These are phyloP conservation scores for Linurgus olivaceus DNA, from an alignment of 2,797 vertebrate species.

Conservation along the genomic window DNA sequence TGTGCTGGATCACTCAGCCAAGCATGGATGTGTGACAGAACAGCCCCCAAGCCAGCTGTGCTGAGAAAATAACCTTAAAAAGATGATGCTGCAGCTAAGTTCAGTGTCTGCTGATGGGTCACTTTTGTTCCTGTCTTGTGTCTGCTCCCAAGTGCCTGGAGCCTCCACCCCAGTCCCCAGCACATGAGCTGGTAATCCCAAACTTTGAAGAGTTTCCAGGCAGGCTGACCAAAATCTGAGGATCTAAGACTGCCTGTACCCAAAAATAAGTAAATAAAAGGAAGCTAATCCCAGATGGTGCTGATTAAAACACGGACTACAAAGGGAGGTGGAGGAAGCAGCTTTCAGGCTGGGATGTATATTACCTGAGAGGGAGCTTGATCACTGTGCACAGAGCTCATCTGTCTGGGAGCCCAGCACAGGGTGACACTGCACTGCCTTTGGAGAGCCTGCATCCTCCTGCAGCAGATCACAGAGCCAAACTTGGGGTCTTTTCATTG, in stretches of 20 bases:
- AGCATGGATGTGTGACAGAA: not conserved
- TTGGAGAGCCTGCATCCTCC: not conserved
- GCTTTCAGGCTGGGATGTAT: not conserved
- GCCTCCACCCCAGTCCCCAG: not conserved
- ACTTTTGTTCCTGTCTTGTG: not conserved
- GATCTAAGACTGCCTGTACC: not conserved
- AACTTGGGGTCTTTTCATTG: not conserved
- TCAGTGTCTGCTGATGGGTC: not conserved
- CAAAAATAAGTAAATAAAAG: not conserved
- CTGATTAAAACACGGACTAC: not conserved
- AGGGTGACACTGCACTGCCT: not conserved
- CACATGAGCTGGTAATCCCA: not conserved
- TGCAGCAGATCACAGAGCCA: not conserved
- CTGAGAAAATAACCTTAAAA: not conserved
- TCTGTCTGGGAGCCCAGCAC: not conserved
- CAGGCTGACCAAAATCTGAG: not conserved
- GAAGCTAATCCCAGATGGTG: not conserved
- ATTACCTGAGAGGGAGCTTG: slow-evolving; percentile 13
- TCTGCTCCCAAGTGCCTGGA: not conserved
- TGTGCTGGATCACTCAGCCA: not conserved
- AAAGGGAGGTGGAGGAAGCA: not conserved
- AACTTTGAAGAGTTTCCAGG: not conserved
- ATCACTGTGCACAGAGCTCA: not conserved
- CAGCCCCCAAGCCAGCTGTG: not conserved
- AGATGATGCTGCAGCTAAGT: not conserved